Evolutionary conservation across 2,113 vertebrate genomes (phyloP), one percentile per base, ranked within the genome.

Genomic region (Clarias batrachus): DNA sequence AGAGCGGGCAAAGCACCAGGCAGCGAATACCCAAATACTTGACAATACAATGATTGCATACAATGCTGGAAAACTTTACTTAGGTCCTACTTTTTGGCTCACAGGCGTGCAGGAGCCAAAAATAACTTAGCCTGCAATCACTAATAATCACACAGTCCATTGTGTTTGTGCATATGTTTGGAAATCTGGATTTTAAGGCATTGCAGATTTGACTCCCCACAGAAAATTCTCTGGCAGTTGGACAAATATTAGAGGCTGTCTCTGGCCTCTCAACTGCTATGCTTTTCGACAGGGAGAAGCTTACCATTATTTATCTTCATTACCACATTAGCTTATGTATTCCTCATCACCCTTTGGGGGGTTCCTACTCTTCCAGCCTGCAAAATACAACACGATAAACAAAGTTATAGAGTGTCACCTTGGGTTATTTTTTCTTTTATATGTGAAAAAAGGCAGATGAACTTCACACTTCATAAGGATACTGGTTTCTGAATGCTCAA

Each of bases 251-350:
- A 57, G 77, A 84, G 66, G 59, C 89, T 68, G 82, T 78, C 62
- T 27, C 84, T 85, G 77, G 85, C 88, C 87, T 83, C 83, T 89
- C 89, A 88, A 89, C 83, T 81, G 87, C 81, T 87, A 89, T 87
- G 90, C 90, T 85, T 93, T 87, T 87, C 81, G 89, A 92, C 90
- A 92, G 91, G 90, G 88, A 87, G 88, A 84, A 93, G 91, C 94
- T 94, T 93, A 95, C 90, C 91, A 92, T 88, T 91, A 92, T 93
- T 94, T 94, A 93, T 94, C 93, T 93, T 92, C 92, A 94, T 95
- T 95, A 93, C 91, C 93, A 94, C 94, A 93, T 93, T 92, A 93
- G 93, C 92, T 91, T 91, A 92, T 91, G 91, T 91, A 88, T 89
- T 87, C 87, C 89, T 91, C 41, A 82, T 88, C 89, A 89, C 93